These are phyloP conservation scores for Athripsodes cinereus DNA, from an alignment of 2,888 invertebrate species.

Conservation along the genomic window DNA sequence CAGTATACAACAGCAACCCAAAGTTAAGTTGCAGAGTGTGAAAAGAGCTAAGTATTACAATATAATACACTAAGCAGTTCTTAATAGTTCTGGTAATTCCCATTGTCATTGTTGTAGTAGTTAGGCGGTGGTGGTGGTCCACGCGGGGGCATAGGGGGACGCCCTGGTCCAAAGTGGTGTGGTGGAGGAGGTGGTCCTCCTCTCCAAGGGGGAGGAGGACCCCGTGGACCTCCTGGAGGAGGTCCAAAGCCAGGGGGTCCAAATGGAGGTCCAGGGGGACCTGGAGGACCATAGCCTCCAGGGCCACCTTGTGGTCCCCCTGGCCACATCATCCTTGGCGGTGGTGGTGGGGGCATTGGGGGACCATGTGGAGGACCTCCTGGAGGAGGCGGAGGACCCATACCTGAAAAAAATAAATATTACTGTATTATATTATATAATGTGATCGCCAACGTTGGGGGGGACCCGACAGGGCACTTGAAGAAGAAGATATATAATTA, in stretches of 20 bases:
- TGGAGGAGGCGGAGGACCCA: constrained; percentile 36
- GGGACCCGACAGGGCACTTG: too few species aligned
- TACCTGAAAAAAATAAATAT: constrained; percentile 23
- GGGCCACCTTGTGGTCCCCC: constrained; percentile 32
- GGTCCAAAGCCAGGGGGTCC: constrained; percentile 45
- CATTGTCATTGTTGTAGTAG: constrained; percentile 24
- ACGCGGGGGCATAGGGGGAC: constrained; percentile 58
- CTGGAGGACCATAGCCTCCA: constrained; percentile 38
- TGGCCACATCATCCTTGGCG: constrained; percentile 33
- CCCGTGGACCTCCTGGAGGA: constrained; percentile 52
- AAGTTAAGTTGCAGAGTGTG: too few species aligned
- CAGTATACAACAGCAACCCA: too few species aligned
- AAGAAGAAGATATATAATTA: too few species aligned
- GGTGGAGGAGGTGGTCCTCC: constrained; percentile 60
- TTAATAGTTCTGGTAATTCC: constrained; percentile 24
- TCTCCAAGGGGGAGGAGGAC: constrained; percentile 61
- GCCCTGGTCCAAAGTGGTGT: constrained; percentile 37
- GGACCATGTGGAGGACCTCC: constrained; percentile 32
- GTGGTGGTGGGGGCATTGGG: constrained; percentile 39
- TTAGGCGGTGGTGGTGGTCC: constrained; percentile 63
- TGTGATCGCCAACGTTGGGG: too few species aligned
- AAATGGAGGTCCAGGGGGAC: constrained; percentile 34
- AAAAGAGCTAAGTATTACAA: too few species aligned
- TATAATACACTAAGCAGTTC: background rate
- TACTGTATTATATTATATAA: too few species aligned